Evolutionary conservation across 2,113 vertebrate species (phyloP).

Genomic region (Takifugu flavidus): DNA sequence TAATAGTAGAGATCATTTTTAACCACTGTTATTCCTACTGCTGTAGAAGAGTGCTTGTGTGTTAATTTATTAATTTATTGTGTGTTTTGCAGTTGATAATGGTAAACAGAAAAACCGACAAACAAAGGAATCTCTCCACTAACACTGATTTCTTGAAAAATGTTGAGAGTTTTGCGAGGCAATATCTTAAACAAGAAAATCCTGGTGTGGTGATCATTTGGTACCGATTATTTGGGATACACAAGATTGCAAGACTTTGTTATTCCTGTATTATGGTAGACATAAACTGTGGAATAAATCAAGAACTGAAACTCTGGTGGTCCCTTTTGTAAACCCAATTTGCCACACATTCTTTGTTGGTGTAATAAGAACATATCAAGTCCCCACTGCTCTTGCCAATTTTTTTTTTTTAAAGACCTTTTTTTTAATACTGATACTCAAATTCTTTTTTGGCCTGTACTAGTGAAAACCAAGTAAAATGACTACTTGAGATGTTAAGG

Average conservation of each 20-base stretch:
- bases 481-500: no score
- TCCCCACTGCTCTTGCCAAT: conserved; percentile 29
- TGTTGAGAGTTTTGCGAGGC: conserved; percentile 69
- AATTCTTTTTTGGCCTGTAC: no score
- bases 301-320: conserved; percentile 49
- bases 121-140: conserved; percentile 65
- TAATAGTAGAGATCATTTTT: conserved; percentile 60
- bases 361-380: background rate
- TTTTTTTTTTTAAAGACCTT: no score
- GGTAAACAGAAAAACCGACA: conserved; percentile 46
- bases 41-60: conserved; percentile 86
- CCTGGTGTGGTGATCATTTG: conserved; percentile 70
- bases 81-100: conserved; percentile 71
- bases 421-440: no score
- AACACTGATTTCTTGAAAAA: conserved; percentile 74
- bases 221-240: conserved; percentile 74
- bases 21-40: conserved; percentile 75
- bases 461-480: no score
- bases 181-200: conserved; percentile 63
- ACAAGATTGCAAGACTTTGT: conserved; percentile 54
- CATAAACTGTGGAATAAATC: conserved; percentile 75
- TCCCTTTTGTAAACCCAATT: conserved; percentile 18
- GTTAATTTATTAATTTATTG: conserved; percentile 99
- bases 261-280: conserved; percentile 71
- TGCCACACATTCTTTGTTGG: background rate